Conservation (phyloP, 2,797 vertebrate genomes). For the Gallinago nigripennis region DNA sequence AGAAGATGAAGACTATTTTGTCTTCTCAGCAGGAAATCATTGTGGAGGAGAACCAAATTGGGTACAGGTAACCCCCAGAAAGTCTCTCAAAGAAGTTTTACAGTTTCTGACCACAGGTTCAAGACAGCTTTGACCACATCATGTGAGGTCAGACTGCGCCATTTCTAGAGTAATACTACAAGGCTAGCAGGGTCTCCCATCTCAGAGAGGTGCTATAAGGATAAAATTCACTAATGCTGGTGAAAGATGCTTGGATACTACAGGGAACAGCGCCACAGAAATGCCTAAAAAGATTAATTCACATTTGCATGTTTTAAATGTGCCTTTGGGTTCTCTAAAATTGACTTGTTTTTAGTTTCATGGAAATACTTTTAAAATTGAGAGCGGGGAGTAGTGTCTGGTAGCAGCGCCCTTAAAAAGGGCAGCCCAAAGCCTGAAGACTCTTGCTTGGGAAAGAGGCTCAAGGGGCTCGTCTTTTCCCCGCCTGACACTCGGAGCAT, state of each 20-base stretch:
- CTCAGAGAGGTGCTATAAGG: not conserved
- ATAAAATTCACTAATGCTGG: not conserved
- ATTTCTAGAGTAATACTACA: not conserved
- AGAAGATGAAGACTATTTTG: not conserved
- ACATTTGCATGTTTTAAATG: constrained; percentile 11
- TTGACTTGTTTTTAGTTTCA: constrained; percentile 56
- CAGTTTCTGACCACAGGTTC: not conserved
- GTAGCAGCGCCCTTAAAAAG: not conserved
- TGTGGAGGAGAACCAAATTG: not conserved
- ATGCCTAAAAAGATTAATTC: constrained; percentile 29
- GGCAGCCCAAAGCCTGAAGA: not conserved
- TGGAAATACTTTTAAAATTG: not conserved
- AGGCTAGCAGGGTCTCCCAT: not conserved
- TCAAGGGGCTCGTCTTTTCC: not conserved
- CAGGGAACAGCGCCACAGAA: not conserved
- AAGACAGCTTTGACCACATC: not conserved
- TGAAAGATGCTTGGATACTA: not conserved
- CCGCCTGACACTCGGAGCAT: not conserved
- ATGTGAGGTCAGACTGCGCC: not conserved
- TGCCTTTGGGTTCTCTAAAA: constrained; percentile 63
- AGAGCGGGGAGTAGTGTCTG: not conserved
- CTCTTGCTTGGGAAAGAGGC: not conserved
- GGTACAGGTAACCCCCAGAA: not conserved
- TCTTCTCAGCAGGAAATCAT: not conserved
- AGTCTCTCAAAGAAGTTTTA: not conserved